Evolutionary conservation across 2,888 invertebrate species (phyloP).

Genomic region (Spilosoma lubricipeda): DNA sequence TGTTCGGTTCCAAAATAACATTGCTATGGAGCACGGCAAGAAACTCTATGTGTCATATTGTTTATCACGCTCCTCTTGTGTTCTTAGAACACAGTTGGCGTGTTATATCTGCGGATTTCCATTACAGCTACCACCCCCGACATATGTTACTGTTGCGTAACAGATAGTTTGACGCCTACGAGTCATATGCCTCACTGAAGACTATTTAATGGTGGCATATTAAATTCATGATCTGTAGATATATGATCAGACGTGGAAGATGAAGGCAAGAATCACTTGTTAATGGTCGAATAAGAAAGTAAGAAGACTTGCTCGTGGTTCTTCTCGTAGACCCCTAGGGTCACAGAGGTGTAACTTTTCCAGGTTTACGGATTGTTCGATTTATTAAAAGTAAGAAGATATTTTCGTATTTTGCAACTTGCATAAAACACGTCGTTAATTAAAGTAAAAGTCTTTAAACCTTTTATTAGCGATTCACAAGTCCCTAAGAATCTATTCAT

Average conservation of each 20-base stretch:
- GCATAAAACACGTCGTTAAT: neutral
- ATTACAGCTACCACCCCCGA: conserved; percentile 67
- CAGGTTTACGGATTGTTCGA: too few species aligned
- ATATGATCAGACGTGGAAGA: neutral
- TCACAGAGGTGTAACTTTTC: too few species aligned
- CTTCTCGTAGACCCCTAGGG: too few species aligned
- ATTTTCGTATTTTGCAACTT: neutral
- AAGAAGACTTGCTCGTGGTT: too few species aligned
- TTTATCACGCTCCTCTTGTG: conserved; percentile 17
- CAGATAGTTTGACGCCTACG: conserved; percentile 37
- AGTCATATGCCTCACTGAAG: conserved; percentile 32
- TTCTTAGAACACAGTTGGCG: conserved; percentile 40
- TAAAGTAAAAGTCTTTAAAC: neutral
- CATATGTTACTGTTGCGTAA: conserved; percentile 46
- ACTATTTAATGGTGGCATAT: neutral
- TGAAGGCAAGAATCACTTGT: neutral
- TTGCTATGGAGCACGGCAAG: too few species aligned
- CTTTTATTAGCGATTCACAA: too few species aligned
- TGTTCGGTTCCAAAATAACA: too few species aligned
- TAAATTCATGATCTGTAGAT: too few species aligned
- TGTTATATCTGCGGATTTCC: conserved; percentile 74
- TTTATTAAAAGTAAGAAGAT: neutral
- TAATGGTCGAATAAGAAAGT: neutral
- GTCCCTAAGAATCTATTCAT: too few species aligned
- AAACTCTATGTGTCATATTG: too few species aligned